These are phyloP conservation scores for Drosophila emarginata DNA, from an alignment of 2,888 invertebrate species.

Conservation along the genomic window DNA sequence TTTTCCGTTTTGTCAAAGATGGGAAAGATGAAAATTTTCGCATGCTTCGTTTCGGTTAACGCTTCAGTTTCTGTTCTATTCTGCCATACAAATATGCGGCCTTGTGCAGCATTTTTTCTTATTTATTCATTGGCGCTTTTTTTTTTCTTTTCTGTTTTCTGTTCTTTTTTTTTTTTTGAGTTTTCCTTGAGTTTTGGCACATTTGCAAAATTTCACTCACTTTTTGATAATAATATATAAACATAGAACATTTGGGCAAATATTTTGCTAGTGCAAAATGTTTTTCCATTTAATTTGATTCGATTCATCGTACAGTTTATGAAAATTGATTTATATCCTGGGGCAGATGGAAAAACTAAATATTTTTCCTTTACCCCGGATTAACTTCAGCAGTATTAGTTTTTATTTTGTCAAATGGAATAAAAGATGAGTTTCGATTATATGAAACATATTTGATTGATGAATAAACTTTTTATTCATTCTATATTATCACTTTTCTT, in stretches of 20 bases:
- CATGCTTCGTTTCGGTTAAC: slow-evolving; percentile 33
- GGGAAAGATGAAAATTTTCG: slow-evolving; percentile 37
- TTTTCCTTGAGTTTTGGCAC: slow-evolving; percentile 53
- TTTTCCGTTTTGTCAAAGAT: slow-evolving; percentile 20
- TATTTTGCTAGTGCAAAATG: slow-evolving; percentile 23
- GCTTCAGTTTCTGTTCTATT: slow-evolving; percentile 23
- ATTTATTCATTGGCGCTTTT: slow-evolving; percentile 24
- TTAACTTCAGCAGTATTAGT: background rate
- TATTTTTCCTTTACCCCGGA: background rate
- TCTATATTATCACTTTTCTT: too few relatives aligned
- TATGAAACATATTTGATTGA: background rate
- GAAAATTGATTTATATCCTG: slow-evolving; percentile 1
- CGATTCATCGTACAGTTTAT: background rate
- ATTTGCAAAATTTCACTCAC: slow-evolving; percentile 54
- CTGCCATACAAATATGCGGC: slow-evolving; percentile 41
- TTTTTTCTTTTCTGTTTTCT: slow-evolving; percentile 15
- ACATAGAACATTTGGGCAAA: slow-evolving; percentile 16
- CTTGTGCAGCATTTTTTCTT: slow-evolving; percentile 49
- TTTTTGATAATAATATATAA: slow-evolving; percentile 41
- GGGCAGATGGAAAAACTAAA: background rate
- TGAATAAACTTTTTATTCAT: slow-evolving; percentile 16
- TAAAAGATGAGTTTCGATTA: background rate
- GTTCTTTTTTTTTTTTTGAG: slow-evolving; percentile 8
- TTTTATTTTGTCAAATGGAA: background rate
- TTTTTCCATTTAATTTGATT: slow-evolving; percentile 15